phyloP scores from a whole-genome alignment of 2,113 vertebrate species.

The Amphiprion ocellaris region DNA sequence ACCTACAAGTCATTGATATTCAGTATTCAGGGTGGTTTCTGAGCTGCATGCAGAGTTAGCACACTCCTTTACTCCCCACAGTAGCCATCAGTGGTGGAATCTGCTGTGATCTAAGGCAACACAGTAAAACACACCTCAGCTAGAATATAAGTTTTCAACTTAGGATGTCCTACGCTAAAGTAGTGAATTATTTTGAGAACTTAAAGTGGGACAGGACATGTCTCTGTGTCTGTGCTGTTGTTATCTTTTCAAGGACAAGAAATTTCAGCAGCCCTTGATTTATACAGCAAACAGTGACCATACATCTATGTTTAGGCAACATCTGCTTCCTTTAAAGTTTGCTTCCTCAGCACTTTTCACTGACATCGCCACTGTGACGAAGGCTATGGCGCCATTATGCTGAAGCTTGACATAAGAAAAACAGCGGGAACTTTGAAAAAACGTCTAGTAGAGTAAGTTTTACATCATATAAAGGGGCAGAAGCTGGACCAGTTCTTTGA shows the following conservation, averaged over 20 bases:
- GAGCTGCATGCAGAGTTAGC: constrained; percentile 56
- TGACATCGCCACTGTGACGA: constrained; percentile 8
- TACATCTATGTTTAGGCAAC: constrained; percentile 9
- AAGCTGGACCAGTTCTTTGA: neutral
- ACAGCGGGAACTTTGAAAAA: neutral
- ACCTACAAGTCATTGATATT: constrained; percentile 69
- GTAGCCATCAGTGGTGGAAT: constrained; percentile 21
- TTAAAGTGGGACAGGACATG: neutral
- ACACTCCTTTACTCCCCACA: constrained; percentile 27
- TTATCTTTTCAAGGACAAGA: neutral
- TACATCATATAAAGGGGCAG: constrained; percentile 3
- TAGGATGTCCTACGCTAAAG: neutral
- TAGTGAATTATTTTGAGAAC: neutral
- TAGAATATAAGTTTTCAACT: neutral
- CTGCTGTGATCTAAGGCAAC: constrained; percentile 32
- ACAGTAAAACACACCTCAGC: constrained; percentile 8
- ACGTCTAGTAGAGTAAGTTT: neutral
- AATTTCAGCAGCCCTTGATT: neutral
- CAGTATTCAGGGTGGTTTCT: constrained; percentile 55
- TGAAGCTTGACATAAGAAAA: neutral
- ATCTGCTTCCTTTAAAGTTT: neutral
- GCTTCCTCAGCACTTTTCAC: constrained; percentile 15
- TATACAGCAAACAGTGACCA: neutral
- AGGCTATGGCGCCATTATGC: neutral
- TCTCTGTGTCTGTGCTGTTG: neutral